phyloP scores from a whole-genome alignment of 2,113 vertebrate genomes.

The Grallaria varia region DNA sequence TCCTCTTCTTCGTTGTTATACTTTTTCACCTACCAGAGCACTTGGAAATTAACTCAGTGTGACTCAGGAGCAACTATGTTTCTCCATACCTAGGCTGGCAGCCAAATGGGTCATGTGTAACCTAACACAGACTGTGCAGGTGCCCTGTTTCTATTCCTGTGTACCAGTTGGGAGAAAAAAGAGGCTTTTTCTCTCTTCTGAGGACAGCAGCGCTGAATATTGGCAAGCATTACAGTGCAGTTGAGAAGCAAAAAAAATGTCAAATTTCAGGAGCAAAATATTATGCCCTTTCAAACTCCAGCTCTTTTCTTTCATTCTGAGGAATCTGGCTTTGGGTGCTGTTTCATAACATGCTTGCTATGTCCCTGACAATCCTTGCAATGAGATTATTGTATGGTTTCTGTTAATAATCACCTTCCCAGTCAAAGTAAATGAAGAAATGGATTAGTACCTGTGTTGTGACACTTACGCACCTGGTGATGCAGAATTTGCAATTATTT shows the following conservation, averaged over 20 bases:
- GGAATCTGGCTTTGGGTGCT: not conserved
- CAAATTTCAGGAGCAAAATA: not conserved
- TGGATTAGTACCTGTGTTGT: not conserved
- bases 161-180: not conserved
- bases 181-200: not conserved
- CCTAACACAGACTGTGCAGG: not conserved
- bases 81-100: not conserved
- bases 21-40: not conserved
- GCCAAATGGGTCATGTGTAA: not conserved
- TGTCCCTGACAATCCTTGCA: rapidly evolving
- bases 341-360: not conserved
- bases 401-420: not conserved
- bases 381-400: not conserved
- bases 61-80: not conserved
- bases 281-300: not conserved
- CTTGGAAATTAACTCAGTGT: not conserved
- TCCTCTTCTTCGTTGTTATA: not conserved
- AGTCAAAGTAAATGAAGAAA: not conserved
- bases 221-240: not conserved
- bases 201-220: not conserved
- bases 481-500: not conserved
- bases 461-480: not conserved
- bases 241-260: not conserved
- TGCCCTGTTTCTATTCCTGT: not conserved
- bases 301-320: not conserved